Percentiles rank a stretch among this genome's conserved stretches.
Conservation (phyloP, 2,888 invertebrate genomes). For the Hyposoter didymator region DNA sequence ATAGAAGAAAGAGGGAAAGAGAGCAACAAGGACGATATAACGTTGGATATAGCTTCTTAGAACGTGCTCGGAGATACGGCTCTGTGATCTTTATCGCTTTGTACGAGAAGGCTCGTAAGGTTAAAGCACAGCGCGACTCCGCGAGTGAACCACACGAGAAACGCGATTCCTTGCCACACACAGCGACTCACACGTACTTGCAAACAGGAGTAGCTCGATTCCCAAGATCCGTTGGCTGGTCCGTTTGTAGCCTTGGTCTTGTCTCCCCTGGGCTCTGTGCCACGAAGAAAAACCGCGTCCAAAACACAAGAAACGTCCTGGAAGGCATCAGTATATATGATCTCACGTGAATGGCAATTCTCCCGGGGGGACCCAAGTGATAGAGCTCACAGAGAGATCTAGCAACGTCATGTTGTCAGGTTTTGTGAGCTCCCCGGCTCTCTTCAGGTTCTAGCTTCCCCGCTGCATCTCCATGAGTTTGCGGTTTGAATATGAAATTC, state of each 20-base stretch:
- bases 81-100: constrained; percentile 76
- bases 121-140: constrained; percentile 56
- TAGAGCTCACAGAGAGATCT: constrained; percentile 48
- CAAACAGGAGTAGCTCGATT: constrained; percentile 45
- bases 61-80: constrained; percentile 72
- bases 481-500: constrained; percentile 63
- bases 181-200: background rate
- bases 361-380: constrained; percentile 47
- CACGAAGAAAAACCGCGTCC: constrained; percentile 44
- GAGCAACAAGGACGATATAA: constrained; percentile 69
- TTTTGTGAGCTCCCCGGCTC: constrained; percentile 19
- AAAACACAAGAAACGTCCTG: constrained; percentile 35
- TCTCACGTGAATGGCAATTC: constrained; percentile 57
- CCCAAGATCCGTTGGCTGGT: constrained; percentile 46
- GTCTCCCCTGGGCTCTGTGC: constrained; percentile 26
- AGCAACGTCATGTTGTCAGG: constrained; percentile 57
- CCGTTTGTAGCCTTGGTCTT: constrained; percentile 34
- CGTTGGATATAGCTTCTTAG: constrained; percentile 66
- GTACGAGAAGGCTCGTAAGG: constrained; percentile 60
- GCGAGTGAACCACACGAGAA: constrained; percentile 41
- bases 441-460: constrained; percentile 1
- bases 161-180: constrained; percentile 52
- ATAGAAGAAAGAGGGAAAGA: constrained; percentile 19
- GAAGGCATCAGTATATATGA: constrained; percentile 31
- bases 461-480: constrained; percentile 26